Conservation (phyloP, 2,888 invertebrate species). For the Nemoura dubitans region DNA sequence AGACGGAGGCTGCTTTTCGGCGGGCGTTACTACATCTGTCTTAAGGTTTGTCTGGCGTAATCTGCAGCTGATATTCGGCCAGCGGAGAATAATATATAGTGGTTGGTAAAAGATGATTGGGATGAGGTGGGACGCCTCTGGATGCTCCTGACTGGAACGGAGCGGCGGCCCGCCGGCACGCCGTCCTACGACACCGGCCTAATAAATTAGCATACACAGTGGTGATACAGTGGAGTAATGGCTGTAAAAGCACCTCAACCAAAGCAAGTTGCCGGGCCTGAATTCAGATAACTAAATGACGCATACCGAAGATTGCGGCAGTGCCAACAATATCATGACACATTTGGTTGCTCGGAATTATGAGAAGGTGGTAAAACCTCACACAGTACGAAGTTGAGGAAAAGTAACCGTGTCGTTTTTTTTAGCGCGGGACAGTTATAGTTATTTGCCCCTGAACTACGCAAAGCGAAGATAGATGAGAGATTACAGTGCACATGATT, state of each 20-base stretch:
- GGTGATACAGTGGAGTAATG: constrained; percentile 40
- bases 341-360: neutral
- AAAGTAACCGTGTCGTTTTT: too few species aligned
- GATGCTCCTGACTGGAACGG: neutral
- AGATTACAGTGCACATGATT: too few species aligned
- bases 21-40: neutral
- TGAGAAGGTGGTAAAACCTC: neutral
- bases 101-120: neutral
- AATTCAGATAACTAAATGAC: constrained; percentile 14
- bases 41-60: constrained; percentile 25
- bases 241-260: constrained; percentile 20
- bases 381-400: too few species aligned
- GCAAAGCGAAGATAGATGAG: too few species aligned
- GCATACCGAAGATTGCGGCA: constrained; percentile 7
- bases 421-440: too few species aligned
- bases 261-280: neutral
- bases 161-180: neutral
- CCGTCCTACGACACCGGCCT: constrained; percentile 17
- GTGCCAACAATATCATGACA: constrained; percentile 29
- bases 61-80: constrained; percentile 41
- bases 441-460: too few species aligned
- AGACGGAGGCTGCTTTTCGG: neutral
- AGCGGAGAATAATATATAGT: constrained; percentile 25
- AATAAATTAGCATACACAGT: constrained; percentile 43
- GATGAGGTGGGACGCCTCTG: constrained; percentile 15